These are phyloP conservation scores for Formica selysi DNA, from an alignment of 1,140 invertebrate genomes.

Conservation along the genomic window DNA sequence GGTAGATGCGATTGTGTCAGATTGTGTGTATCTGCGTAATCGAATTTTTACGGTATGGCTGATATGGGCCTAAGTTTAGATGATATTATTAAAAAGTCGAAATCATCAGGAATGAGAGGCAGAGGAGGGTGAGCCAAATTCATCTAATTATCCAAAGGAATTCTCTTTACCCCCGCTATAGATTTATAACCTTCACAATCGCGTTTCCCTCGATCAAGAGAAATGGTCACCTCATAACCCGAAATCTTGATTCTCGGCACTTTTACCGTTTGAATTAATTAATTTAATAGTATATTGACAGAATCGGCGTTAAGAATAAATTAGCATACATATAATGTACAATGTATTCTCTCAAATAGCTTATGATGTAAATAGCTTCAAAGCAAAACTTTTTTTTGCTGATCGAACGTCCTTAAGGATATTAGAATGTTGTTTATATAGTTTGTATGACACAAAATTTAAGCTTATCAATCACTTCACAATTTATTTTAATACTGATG, in stretches of 20 bases:
- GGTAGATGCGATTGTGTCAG: constrained; percentile 8
- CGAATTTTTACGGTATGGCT: constrained; percentile 71
- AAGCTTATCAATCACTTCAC: neutral
- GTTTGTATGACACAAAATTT: too few species aligned
- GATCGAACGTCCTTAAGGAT: neutral
- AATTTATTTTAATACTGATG: neutral
- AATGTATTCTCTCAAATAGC: too few species aligned
- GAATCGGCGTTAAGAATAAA: neutral
- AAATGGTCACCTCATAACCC: neutral
- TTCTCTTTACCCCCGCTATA: too few species aligned
- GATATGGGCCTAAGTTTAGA: constrained; percentile 80
- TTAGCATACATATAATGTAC: neutral
- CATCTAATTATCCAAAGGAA: neutral
- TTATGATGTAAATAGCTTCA: too few species aligned
- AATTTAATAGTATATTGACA: neutral
- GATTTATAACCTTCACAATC: constrained; percentile 38
- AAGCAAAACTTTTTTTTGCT: neutral
- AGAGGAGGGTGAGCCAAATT: constrained; percentile 80
- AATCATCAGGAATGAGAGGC: constrained; percentile 78
- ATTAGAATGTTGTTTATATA: neutral
- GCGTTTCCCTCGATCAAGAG: neutral
- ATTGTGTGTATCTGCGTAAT: constrained; percentile 36
- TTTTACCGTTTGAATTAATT: neutral
- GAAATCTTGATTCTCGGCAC: neutral
- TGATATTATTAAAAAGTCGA: constrained; percentile 84